Base-by-base conservation (phyloP, 2,113 vertebrate species). In the Climacteris rufus region DNA sequence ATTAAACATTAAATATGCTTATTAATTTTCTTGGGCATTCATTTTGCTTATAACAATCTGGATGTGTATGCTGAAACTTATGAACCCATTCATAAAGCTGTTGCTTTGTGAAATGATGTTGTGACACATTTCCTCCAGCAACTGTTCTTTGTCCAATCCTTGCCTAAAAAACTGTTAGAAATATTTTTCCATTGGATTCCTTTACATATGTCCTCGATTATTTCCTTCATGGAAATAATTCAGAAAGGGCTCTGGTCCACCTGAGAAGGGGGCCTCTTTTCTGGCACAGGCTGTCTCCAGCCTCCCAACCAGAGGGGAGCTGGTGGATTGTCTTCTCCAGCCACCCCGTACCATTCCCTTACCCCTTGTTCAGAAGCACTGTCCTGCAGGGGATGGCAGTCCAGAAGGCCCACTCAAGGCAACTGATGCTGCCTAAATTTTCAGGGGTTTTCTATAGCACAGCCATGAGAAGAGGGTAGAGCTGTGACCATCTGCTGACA, bases 1-100 rank as follows among this genome's bases (percentile, higher is more conserved):
- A 69, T 78, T 39, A 86, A 60, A 78, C n/a, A 53, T 40, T 90
- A 82, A 95, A 93, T 85, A 83, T 52, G 68, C 68, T 96, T 79
- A 68, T 94, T 91, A 77, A 93, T 90, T 87, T 91, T 83, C 49
- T 53, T 76, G 70, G 35, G 47, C 63, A 63, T 92, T 92, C 28
- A 33, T 91, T 78, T 91, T 91, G 47, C 53, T 94, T 77, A n/a
- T 78, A 90, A 74, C 13, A 31, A 83, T 90, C 81, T 39, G 47
- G 31, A 49, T 88, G 35, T 56, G 39, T 63, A 30, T 6, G 5
- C 22, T 45, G 78, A 64, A 78, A 84, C 84, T 84, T 82, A 87
- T 8, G 80, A 90, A 83, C 33, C 50, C 60, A 52, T 83, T 93
- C 68, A 66, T 78, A 88, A 90, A 77, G 60, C 56, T 61, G 37